Evolutionary conservation across 2,113 vertebrate species (phyloP).

Genomic region (Phainopepla nitens): DNA sequence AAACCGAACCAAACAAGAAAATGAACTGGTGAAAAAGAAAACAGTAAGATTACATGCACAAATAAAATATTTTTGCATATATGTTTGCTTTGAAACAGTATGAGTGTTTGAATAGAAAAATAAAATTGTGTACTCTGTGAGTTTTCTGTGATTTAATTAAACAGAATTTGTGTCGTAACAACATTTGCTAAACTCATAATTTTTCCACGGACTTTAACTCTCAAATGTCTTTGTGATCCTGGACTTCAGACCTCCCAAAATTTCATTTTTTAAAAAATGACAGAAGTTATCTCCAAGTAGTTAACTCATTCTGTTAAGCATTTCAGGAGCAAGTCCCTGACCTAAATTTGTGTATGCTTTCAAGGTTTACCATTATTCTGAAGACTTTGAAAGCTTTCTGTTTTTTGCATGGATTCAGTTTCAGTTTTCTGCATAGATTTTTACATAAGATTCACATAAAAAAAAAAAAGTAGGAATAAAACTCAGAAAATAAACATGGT

Average conservation of each 20-base stretch:
- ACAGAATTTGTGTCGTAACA: background rate
- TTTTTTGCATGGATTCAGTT: background rate
- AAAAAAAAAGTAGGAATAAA: conserved; percentile 26
- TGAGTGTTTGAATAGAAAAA: background rate
- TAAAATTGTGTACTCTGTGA: background rate
- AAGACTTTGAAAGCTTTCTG: background rate
- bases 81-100: background rate
- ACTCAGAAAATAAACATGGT: conserved; percentile 69
- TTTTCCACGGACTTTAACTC: background rate
- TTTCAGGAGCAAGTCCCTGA: background rate
- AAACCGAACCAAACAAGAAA: background rate
- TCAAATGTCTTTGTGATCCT: background rate
- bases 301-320: background rate
- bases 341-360: background rate
- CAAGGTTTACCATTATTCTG: background rate
- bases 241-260: background rate
- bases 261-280: background rate
- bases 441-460: conserved; percentile 20
- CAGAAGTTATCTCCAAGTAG: background rate
- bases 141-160: background rate
- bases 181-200: background rate
- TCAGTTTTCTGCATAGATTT: background rate
- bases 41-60: background rate
- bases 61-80: background rate
- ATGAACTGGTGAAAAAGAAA: background rate